Percentiles rank a stretch among this genome's conserved stretches.
phyloP scores from a whole-genome alignment of 1,140 invertebrate species.

The Drosophila elegans region DNA sequence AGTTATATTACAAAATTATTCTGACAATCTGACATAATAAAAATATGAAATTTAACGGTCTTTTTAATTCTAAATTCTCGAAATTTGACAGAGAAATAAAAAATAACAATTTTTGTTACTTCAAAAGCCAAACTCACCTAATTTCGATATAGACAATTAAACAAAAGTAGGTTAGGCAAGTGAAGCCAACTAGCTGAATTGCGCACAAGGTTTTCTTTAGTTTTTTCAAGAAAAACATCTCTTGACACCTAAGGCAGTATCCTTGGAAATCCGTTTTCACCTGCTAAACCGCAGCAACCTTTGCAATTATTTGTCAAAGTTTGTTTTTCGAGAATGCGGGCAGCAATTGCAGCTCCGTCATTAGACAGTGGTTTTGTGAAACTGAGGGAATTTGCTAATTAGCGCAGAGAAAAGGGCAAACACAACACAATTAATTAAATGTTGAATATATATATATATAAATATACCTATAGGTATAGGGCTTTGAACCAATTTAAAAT shows the following conservation, averaged over 20 bases:
- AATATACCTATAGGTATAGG: no score
- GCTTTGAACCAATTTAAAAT: no score
- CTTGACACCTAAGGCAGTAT: neutral
- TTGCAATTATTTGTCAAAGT: constrained; percentile 35
- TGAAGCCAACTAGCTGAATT: constrained; percentile 6
- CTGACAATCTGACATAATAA: no score
- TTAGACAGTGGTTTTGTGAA: constrained; percentile 17
- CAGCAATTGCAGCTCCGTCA: constrained; percentile 20
- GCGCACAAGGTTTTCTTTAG: neutral
- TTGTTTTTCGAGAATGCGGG: constrained; percentile 15
- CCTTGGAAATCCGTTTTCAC: constrained; percentile 17
- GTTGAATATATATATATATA: neutral
- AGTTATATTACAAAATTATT: no score
- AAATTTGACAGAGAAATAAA: no score
- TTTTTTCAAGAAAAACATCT: neutral
- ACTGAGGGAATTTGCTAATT: constrained; percentile 13
- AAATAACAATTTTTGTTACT: no score
- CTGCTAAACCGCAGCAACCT: constrained; percentile 9
- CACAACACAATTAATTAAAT: neutral
- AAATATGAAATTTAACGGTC: no score
- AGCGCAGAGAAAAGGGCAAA: neutral
- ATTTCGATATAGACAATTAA: constrained; percentile 20
- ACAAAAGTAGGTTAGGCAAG: constrained; percentile 2
- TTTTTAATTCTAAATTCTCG: no score
- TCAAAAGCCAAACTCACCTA: neutral